Conservation (phyloP, 2,797 vertebrate genomes). For the Chaunax sp. region DNA sequence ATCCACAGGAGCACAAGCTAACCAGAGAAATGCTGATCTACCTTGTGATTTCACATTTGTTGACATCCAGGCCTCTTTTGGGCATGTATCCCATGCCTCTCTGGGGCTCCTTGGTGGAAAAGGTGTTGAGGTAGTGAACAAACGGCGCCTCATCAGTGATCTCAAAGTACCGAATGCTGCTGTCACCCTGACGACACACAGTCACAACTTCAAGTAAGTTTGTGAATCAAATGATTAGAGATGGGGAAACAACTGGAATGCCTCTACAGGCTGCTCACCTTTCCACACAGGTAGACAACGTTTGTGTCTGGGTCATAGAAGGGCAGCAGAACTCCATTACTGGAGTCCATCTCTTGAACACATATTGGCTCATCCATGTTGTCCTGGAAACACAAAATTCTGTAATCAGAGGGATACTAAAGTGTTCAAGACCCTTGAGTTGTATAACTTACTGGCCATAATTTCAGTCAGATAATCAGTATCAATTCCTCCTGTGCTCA, state of each 20-base stretch:
- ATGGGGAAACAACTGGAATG: background rate
- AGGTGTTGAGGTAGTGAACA: slow-evolving; percentile 99
- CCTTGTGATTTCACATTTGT: slow-evolving; percentile 99
- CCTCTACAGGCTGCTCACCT: slow-evolving; percentile 79
- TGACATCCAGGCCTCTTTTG: slow-evolving; percentile 96
- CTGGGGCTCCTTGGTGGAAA: slow-evolving; percentile 98
- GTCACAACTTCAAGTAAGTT: background rate
- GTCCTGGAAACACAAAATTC: slow-evolving; percentile 82
- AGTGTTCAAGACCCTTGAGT: background rate
- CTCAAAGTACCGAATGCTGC: slow-evolving; percentile 99
- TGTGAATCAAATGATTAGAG: background rate
- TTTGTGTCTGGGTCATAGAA: slow-evolving; percentile 97
- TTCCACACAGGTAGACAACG: slow-evolving; percentile 96
- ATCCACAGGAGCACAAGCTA: background rate
- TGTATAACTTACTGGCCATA: background rate
- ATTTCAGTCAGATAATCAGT: background rate
- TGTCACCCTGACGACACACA: slow-evolving; percentile 89
- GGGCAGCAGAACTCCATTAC: slow-evolving; percentile 95
- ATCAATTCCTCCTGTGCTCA: background rate
- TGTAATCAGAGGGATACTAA: background rate
- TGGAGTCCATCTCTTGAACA: slow-evolving; percentile 98
- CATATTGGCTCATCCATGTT: slow-evolving; percentile 96
- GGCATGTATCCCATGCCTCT: slow-evolving; percentile 99
- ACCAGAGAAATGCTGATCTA: slow-evolving; percentile 54
- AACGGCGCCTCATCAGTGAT: slow-evolving; percentile 97